phyloP scores from a whole-genome alignment of 2,888 invertebrate genomes.

The Trissonchulus latispiculum region DNA sequence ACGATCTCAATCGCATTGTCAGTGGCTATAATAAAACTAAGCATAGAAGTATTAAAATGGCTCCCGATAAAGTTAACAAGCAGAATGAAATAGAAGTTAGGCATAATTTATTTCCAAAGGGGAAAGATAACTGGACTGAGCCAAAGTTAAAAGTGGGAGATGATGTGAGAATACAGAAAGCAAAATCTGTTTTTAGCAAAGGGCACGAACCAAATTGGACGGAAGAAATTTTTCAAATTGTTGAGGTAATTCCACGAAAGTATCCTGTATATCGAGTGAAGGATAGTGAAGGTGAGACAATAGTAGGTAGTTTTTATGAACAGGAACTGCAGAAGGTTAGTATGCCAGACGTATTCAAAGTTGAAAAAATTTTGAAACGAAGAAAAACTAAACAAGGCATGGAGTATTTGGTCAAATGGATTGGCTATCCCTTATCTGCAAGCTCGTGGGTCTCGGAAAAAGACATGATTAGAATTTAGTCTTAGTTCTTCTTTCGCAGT shows the following conservation, averaged over 20 bases:
- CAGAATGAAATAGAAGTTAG: not conserved
- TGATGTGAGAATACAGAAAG: not conserved
- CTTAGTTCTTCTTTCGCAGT: not conserved
- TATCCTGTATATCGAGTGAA: not conserved
- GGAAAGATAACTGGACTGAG: not conserved
- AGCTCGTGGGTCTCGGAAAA: not conserved
- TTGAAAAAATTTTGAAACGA: slow-evolving; percentile 10
- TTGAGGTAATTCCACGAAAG: not conserved
- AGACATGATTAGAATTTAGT: not conserved
- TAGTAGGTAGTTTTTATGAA: slow-evolving; percentile 11
- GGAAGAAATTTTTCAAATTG: not conserved
- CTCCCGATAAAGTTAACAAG: not conserved
- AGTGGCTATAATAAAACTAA: not conserved
- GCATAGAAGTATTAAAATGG: not conserved
- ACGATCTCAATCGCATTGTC: not conserved
- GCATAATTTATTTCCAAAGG: not conserved
- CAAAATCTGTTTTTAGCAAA: not conserved
- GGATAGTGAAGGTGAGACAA: not conserved
- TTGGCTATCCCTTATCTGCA: not conserved
- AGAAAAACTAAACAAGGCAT: not conserved
- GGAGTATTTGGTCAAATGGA: slow-evolving; percentile 2
- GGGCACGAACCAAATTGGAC: not conserved
- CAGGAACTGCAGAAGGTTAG: slow-evolving; percentile 1
- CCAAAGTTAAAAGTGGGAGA: not conserved
- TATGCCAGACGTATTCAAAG: not conserved